Conservation (phyloP, 2,888 invertebrate species). For the Tubulanus polymorphus region DNA sequence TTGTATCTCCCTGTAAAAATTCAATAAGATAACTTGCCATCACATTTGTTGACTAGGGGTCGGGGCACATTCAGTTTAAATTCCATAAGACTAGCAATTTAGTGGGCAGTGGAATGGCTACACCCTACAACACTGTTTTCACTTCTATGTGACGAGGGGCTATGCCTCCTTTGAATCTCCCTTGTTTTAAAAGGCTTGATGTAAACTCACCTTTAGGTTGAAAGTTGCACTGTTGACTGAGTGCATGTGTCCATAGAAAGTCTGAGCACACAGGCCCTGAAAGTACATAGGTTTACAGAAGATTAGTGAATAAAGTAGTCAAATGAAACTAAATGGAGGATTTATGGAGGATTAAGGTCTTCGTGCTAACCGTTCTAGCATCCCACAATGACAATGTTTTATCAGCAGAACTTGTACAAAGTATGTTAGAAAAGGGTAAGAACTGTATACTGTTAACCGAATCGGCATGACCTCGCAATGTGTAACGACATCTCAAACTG, state of each 20-base stretch:
- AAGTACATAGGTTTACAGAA: conserved; percentile 8
- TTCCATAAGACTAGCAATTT: too few relatives aligned
- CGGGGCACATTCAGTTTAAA: too few relatives aligned
- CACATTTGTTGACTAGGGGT: too few relatives aligned
- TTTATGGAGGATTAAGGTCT: not conserved
- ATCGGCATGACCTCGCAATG: conserved; percentile 51
- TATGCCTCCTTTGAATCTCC: too few relatives aligned
- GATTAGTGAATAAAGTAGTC: not conserved
- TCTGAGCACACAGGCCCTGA: conserved; percentile 50
- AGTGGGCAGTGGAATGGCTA: too few relatives aligned
- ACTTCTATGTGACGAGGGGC: too few relatives aligned
- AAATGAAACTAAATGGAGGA: not conserved
- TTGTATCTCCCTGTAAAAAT: conserved; percentile 45
- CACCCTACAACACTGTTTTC: too few relatives aligned
- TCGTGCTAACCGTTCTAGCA: conserved; percentile 45
- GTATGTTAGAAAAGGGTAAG: conserved; percentile 50
- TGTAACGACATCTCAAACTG: conserved; percentile 49
- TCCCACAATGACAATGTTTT: conserved; percentile 54
- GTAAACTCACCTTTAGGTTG: conserved; percentile 47
- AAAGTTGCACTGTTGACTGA: conserved; percentile 51
- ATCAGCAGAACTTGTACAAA: conserved; percentile 51
- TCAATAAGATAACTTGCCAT: too few relatives aligned
- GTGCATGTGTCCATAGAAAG: conserved; percentile 53
- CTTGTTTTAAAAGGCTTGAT: too few relatives aligned
- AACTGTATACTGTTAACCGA: conserved; percentile 53